Evolutionary conservation across 2,113 vertebrate species (phyloP), one percentile per base, ranked within the genome.

Genomic region (Lepus timidus): DNA sequence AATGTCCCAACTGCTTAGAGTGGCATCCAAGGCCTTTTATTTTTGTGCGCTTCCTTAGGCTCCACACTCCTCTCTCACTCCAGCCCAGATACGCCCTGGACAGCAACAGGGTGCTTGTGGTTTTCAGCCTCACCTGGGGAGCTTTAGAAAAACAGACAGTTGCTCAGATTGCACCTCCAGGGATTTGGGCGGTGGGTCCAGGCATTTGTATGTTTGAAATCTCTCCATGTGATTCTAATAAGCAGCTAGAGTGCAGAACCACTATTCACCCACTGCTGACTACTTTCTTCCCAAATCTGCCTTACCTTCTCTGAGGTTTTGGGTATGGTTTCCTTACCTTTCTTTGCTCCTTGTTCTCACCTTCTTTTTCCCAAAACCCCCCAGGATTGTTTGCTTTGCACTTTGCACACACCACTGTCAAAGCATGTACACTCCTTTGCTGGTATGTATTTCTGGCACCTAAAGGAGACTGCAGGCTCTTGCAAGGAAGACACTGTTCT

Each of bases 1-100:
- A 96, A 73, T 44, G 61, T 80, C 91, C 71, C 49, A 68, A 64
- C 52, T 95, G 58, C 79, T 91, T 83, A 36, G 65, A 65, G 55
- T 68, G 33, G 31, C 65, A 86, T 65, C 79, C 1, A 12, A n/a
- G 25, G 71, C 65, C 75, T 94, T 91, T 94, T 52, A 52, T 87
- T 58, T 93, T 81, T 36, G 49, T 49, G 0, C 31, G 49, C 70
- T 96, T 85, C 36, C 36, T 86, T 25, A 68, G 29, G 61, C 36
- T 87, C 29, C 20, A 71, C 29, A 65, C 13, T 93, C 80, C 9
- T 49, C 62, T 76, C 52, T 91, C 23, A 16, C 27, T 61, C 55
- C 64, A 61, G 7, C 44, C 80, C 44, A 62, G 29, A 25, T 16
- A 58, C 2, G 67, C 36, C 19, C 44, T 22, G 49, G 49, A 11